A percentile compares a stretch with the other conserved stretches of the same genome.
phyloP scores from a whole-genome alignment of 2,888 invertebrate genomes.

The Timandra comae region DNA sequence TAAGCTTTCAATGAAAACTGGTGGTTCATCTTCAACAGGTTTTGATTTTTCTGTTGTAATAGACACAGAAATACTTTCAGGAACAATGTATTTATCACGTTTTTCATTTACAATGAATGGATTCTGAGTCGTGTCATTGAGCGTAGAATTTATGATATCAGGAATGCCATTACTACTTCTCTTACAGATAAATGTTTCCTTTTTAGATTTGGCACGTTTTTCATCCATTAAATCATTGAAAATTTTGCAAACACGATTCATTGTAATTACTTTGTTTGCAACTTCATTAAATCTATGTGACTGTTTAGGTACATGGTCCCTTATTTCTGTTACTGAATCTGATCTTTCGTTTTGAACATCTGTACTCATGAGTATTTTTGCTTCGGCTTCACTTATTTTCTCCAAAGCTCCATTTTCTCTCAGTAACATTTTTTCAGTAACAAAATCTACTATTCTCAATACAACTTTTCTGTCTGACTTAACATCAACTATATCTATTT shows the following conservation, averaged over 20 bases:
- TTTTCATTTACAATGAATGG: constrained; percentile 37
- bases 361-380: constrained; percentile 51
- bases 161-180: constrained; percentile 38
- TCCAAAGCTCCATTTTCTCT: constrained; percentile 70
- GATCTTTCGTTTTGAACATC: constrained; percentile 28
- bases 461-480: constrained; percentile 68
- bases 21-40: constrained; percentile 16
- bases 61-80: constrained; percentile 58
- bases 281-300: constrained; percentile 39
- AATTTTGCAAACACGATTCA: constrained; percentile 52
- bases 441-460: constrained; percentile 71
- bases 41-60: constrained; percentile 47
- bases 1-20: constrained; percentile 8
- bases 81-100: constrained; percentile 53
- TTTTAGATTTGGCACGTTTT: constrained; percentile 21
- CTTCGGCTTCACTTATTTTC: constrained; percentile 65
- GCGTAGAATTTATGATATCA: constrained; percentile 67
- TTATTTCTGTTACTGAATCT: constrained; percentile 22
- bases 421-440: constrained; percentile 74
- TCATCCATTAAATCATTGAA: constrained; percentile 33
- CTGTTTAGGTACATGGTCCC: constrained; percentile 12
- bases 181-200: constrained; percentile 7
- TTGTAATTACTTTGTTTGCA: constrained; percentile 44
- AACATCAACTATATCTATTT: constrained; percentile 64
- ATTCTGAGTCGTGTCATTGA: constrained; percentile 41